Conservation (phyloP, 2,888 invertebrate genomes). For the Leucoptera coffeella region DNA sequence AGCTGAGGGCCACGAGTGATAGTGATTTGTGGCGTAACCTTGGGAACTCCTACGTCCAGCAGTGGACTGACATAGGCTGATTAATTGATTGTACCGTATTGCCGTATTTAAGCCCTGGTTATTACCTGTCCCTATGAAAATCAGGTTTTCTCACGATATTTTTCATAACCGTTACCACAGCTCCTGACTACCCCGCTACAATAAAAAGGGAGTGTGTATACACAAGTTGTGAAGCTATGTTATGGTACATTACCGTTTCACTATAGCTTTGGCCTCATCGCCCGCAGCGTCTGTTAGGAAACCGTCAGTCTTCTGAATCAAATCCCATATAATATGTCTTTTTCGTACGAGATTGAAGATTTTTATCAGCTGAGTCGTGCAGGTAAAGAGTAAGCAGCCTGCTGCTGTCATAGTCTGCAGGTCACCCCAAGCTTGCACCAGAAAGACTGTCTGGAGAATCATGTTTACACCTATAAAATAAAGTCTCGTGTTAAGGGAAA, state of each 20-base stretch:
- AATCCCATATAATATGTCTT: conserved; percentile 13
- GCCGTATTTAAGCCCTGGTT: no score
- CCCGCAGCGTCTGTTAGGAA: conserved; percentile 12
- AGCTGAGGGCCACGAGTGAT: no score
- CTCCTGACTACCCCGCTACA: no score
- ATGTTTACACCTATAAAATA: conserved; percentile 10
- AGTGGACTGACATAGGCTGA: no score
- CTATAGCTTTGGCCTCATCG: conserved; percentile 16
- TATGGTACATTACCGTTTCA: conserved; percentile 14
- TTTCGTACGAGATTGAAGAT: conserved; percentile 21
- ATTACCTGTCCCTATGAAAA: no score
- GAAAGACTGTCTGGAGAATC: conserved; percentile 35
- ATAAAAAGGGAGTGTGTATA: no score
- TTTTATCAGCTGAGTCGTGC: conserved; percentile 31
- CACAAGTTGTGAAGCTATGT: background rate
- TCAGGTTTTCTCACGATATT: no score
- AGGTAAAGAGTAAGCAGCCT: conserved; percentile 37
- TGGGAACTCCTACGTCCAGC: no score
- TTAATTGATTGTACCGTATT: no score
- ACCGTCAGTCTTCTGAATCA: conserved; percentile 16
- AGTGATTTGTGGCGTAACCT: no score
- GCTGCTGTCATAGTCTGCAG: conserved; percentile 35
- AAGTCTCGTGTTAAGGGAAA: no score
- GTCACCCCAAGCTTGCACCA: conserved; percentile 38
- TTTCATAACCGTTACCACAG: no score